Base-by-base conservation (phyloP, 2,113 vertebrate genomes). In the Upupa epops region DNA sequence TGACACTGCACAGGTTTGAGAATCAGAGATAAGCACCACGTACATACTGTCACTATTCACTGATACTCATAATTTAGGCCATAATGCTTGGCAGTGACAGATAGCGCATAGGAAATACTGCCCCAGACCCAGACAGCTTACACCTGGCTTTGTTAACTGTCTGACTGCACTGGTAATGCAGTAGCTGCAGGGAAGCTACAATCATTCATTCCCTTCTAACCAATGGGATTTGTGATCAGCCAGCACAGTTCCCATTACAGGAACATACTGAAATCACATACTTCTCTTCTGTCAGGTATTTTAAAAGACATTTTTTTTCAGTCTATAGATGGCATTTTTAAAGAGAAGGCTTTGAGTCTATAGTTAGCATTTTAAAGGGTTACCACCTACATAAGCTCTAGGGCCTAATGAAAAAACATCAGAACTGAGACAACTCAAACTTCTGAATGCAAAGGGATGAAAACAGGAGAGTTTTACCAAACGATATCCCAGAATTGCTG, bases 391-490 rank as follows among this genome's bases (percentile, higher is more conserved):
- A 26, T 18, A 72, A 56, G 6, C 11, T 70, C 42, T 22, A 1
- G 3, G 5, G 31, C 51, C 7, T 34, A 80, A 76, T 0, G 32
- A 13, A 9, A 18, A 28, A 46, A 55, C 15, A 25, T 9, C 31
- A 40, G 51, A 81, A 48, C 11, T 69, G 4, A 61, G 22, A 32
- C 26, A 73, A 70, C 6, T 58, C 68, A 7, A 29, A 11, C 8
- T 63, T 80, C 7, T 40, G 20, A 83, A 55, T 7, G n/a, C 25
- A 74, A 21, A 52, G 56, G 49, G 29, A 80, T 22, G n/a, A 70
- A 93, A 93, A 80, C 36, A 90, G 66, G 52, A 71, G 52, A 74
- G 65, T 88, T 94, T 49, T 34, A 58, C 71, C 70, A 77, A 46
- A 76, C 78, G 49, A 24, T 54, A 93, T 55, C 82, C 68, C 59